Evolutionary conservation across 2,888 invertebrate species (phyloP).

Genomic region (Vesta saturnalis): DNA sequence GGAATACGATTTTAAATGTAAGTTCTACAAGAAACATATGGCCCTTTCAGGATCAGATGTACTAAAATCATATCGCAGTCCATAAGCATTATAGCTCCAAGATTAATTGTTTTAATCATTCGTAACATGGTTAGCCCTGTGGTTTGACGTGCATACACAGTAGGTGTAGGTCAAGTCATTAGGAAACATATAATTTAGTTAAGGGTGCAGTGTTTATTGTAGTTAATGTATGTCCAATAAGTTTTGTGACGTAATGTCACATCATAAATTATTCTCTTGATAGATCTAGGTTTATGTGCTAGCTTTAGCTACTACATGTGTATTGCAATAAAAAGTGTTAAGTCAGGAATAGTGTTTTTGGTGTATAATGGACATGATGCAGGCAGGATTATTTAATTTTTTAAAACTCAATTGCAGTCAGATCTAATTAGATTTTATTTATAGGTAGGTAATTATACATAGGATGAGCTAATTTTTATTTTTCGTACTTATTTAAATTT

Average conservation of each 20-base stretch:
- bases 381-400: slow-evolving; percentile 17
- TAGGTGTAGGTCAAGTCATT: slow-evolving; percentile 40
- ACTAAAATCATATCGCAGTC: slow-evolving; percentile 34
- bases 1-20: slow-evolving; percentile 59
- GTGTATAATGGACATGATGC: slow-evolving; percentile 26
- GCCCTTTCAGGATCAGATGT: slow-evolving; percentile 42
- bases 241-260: slow-evolving; percentile 27
- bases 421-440: slow-evolving; percentile 14
- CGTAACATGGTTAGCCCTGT: slow-evolving; percentile 30
- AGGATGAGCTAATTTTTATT: slow-evolving; percentile 22
- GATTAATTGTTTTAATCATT: slow-evolving; percentile 23
- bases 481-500: slow-evolving; percentile 19
- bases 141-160: slow-evolving; percentile 36
- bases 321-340: slow-evolving; percentile 42
- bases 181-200: slow-evolving; percentile 34
- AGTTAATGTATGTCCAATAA: slow-evolving; percentile 29
- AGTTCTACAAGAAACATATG: slow-evolving; percentile 50
- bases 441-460: slow-evolving; percentile 22
- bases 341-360: slow-evolving; percentile 34
- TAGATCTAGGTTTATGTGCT: slow-evolving; percentile 42
- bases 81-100: slow-evolving; percentile 19
- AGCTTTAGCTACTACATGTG: slow-evolving; percentile 46
- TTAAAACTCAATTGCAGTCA: slow-evolving; percentile 10
- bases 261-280: slow-evolving; percentile 32
- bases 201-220: slow-evolving; percentile 39